A percentile compares a stretch with the other conserved stretches of the same genome.
Evolutionary conservation across 2,888 invertebrate species (phyloP).

Genomic region (Apotomis betuletana): DNA sequence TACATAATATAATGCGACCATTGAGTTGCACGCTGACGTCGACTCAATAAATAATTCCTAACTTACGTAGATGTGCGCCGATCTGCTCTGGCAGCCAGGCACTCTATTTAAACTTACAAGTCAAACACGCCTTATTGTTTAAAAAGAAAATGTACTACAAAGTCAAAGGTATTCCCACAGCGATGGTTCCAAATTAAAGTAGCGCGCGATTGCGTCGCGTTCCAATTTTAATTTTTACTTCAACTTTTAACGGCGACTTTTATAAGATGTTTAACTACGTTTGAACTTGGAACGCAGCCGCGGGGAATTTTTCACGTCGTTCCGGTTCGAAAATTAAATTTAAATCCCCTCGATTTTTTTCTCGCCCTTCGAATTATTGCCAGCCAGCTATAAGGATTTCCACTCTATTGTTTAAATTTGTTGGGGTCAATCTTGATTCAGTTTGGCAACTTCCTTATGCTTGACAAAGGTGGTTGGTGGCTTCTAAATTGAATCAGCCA

Average conservation of each 20-base stretch:
- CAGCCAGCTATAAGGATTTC: constrained; percentile 65
- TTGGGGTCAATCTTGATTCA: constrained; percentile 56
- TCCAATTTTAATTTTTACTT: constrained; percentile 60
- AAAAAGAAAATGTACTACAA: constrained; percentile 27
- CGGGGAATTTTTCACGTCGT: constrained; percentile 78
- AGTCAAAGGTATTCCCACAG: constrained; percentile 36
- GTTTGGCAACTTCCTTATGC: constrained; percentile 20
- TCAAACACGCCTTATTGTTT: constrained; percentile 18
- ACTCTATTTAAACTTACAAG: neutral
- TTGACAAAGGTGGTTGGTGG: constrained; percentile 8
- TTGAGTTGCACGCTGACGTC: too few relatives aligned
- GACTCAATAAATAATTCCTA: too few relatives aligned
- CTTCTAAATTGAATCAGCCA: constrained; percentile 13
- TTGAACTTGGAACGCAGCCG: constrained; percentile 70
- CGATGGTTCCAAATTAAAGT: constrained; percentile 33
- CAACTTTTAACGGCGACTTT: constrained; percentile 58
- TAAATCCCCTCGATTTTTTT: constrained; percentile 79
- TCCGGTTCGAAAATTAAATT: constrained; percentile 81
- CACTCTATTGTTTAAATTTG: constrained; percentile 68
- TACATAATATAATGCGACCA: too few relatives aligned
- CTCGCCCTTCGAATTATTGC: constrained; percentile 76
- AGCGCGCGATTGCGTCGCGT: constrained; percentile 47
- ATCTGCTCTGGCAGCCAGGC: neutral
- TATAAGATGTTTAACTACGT: constrained; percentile 61
- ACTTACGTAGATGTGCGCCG: neutral